A percentile compares a stretch with the other conserved stretches of the same genome.
These are phyloP conservation scores for Sinocyclocheilus anshuiensis DNA, from an alignment of 2,113 vertebrate genomes.

Conservation along the genomic window DNA sequence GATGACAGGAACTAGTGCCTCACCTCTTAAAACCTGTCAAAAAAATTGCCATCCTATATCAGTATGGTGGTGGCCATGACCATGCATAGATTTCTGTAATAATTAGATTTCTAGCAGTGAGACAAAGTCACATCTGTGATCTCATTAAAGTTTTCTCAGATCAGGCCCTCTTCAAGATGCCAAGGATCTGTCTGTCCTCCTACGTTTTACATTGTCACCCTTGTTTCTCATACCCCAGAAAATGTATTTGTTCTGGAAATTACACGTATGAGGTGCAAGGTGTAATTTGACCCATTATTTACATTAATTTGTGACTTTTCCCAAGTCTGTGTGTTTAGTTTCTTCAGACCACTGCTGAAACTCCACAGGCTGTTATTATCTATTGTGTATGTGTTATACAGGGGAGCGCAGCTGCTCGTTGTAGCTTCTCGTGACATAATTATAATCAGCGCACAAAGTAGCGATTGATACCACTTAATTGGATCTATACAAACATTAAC, in stretches of 20 bases:
- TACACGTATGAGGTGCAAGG: neutral
- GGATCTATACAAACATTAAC: slow-evolving; percentile 2
- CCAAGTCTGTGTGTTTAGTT: neutral
- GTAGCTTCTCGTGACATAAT: neutral
- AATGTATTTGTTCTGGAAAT: neutral
- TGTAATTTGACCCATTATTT: slow-evolving; percentile 17
- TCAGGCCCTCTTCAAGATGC: neutral
- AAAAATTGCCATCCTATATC: neutral
- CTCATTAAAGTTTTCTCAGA: slow-evolving; percentile 40
- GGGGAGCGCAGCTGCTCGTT: neutral
- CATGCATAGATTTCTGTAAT: slow-evolving; percentile 24
- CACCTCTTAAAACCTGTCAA: slow-evolving; percentile 23
- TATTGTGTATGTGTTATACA: neutral
- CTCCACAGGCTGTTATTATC: neutral
- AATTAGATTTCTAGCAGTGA: slow-evolving; percentile 18
- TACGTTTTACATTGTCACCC: neutral
- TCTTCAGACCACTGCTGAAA: neutral
- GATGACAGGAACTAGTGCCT: neutral
- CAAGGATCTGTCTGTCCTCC: neutral
- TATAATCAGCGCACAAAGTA: neutral
- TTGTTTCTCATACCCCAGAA: neutral
- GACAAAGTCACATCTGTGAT: slow-evolving; percentile 12
- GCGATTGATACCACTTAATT: neutral
- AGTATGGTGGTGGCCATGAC: neutral
- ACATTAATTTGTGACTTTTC: neutral